These are phyloP conservation scores for Ophioderma brevispina DNA, from an alignment of 35 echinoderm and acorn worm genomes.

Conservation along the genomic window DNA sequence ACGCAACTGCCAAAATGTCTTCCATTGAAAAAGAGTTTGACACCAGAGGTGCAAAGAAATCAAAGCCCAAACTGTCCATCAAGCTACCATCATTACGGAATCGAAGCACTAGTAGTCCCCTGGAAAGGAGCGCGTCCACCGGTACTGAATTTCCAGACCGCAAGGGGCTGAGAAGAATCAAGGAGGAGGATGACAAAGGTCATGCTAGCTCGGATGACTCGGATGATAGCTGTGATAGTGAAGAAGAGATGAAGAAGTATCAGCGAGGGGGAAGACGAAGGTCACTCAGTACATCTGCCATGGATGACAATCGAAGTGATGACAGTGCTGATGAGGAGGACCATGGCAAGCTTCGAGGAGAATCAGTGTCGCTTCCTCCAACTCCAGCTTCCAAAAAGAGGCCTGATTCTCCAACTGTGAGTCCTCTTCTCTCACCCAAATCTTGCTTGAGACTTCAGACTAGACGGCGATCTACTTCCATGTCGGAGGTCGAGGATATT, in stretches of 20 bases:
- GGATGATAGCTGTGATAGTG: constrained; percentile 1
- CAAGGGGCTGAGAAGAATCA: background rate
- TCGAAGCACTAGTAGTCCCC: background rate
- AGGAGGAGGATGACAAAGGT: background rate
- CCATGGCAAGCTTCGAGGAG: background rate
- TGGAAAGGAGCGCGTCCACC: background rate
- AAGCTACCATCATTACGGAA: background rate
- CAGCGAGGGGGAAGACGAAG: background rate
- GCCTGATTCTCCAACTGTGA: background rate
- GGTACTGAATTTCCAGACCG: background rate
- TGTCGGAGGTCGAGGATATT: background rate
- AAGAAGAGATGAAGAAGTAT: background rate
- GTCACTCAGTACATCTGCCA: background rate
- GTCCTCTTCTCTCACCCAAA: background rate
- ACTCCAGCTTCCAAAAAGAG: background rate
- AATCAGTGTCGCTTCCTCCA: background rate
- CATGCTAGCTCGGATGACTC: background rate
- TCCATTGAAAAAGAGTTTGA: constrained; percentile 5
- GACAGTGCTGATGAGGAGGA: background rate
- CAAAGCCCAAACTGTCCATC: background rate
- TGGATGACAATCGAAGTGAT: background rate
- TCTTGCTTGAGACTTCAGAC: background rate
- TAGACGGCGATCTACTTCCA: background rate
- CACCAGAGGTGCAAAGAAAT: background rate
- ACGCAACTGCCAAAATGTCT: background rate